A percentile compares a stretch with the other conserved stretches of the same genome.
phyloP scores from a whole-genome alignment of 2,797 vertebrate genomes.

The Anguilla marmorata region DNA sequence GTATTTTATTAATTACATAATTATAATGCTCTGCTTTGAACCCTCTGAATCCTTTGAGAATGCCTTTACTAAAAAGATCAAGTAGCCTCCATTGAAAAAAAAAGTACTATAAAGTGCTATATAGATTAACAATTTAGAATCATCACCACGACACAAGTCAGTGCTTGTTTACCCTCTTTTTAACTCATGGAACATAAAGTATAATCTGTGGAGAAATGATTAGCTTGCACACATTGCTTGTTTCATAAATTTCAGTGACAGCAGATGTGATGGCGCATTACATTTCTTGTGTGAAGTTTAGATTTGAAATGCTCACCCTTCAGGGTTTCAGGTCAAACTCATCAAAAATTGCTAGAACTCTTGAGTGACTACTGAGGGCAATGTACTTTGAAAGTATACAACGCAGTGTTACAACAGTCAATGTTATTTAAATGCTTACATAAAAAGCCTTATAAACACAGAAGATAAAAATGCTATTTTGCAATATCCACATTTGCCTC shows the following conservation, averaged over 20 bases:
- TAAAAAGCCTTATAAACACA: neutral
- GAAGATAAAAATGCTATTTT: neutral
- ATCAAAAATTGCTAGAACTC: neutral
- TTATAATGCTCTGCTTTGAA: constrained; percentile 10
- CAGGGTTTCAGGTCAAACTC: neutral
- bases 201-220: neutral
- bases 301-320: neutral
- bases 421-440: neutral
- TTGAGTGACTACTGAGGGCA: neutral
- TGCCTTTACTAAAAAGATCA: neutral
- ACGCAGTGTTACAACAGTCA: neutral
- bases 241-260: constrained; percentile 4
- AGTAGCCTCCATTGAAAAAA: constrained; percentile 13
- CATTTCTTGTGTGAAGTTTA: neutral
- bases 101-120: neutral
- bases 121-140: neutral
- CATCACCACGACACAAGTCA: neutral
- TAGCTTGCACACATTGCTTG: neutral
- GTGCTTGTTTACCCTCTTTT: neutral
- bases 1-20: constrained; percentile 28
- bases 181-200: neutral
- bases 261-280: neutral
- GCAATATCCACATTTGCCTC: neutral
- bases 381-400: neutral
- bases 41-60: neutral